Evolutionary conservation across 2,113 vertebrate genomes (phyloP), one percentile per base, ranked within the genome.

Genomic region (Ellobius talpinus): DNA sequence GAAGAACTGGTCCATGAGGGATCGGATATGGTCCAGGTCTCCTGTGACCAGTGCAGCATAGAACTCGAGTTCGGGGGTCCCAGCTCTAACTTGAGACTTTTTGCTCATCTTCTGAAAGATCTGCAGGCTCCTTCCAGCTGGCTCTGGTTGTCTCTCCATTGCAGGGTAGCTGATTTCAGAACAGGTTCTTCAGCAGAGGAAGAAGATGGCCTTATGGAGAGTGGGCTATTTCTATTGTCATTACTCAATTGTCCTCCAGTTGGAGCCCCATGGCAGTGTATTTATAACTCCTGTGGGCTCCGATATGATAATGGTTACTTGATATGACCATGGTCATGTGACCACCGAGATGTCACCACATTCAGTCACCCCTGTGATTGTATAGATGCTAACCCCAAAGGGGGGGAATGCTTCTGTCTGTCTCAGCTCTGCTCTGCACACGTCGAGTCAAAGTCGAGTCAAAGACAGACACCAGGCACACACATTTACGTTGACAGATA

Each of bases 1-100:
- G 24, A 98, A 98, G 96, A 97, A 97, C 68, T 21, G 74, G 82
- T 98, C 98, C 29, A 96, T 96, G 78, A 99, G 96, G 2, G 78
- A 47, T 89, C 94, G 77, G 0, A 99, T 97, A 66, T 85, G 98
- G 13, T n/a, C 93, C 90, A 98, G 96, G 96, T 98, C 98, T 45
- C 98, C 98, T 0, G 21, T 89, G 21, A 98, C 77, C 96, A 99
- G 68, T 5, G 98, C 98, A 0, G 88, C 79, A 36, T 99, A 98
- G 92, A 98, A 98, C 72, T 95, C 96, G 21, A 96, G 63, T 42
- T 76, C 68, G 0, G 95, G 97, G 6, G 81, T 3, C 1, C 4
- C 55, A n/a, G 93, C 66, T 2, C 33, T 45, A 0, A 9, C 14
- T 0, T 55, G 96, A 74, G 86, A 68, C 73, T 95, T 96, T 0